These are phyloP conservation scores for Mastigias papua DNA, from an alignment of 30 jellyfish, hydroid and myxozoan genomes.

Conservation along the genomic window DNA sequence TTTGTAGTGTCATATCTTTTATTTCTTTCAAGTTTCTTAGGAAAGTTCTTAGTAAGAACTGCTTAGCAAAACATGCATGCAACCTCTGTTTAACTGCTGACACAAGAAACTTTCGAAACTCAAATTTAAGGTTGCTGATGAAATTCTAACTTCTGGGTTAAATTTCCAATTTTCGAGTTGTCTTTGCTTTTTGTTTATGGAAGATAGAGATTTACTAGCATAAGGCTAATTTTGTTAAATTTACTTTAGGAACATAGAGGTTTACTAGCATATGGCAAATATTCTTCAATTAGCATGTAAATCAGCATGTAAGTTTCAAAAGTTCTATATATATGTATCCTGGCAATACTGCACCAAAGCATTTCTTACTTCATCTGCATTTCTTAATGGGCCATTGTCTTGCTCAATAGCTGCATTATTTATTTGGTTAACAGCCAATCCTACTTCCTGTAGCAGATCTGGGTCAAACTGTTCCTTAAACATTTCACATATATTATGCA, in stretches of 20 bases:
- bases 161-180: background rate
- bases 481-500: slow-evolving; percentile 12
- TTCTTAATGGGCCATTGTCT: slow-evolving; percentile 32
- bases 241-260: background rate
- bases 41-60: no score
- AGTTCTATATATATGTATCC: slow-evolving; percentile 14
- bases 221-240: background rate
- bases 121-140: slow-evolving; percentile 14
- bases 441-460: slow-evolving; percentile 37
- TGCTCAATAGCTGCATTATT: slow-evolving; percentile 8
- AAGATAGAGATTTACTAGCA: background rate
- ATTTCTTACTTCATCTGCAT: slow-evolving; percentile 38
- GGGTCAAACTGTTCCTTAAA: slow-evolving; percentile 15
- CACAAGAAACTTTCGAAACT: no score
- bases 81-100: no score
- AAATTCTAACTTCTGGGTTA: background rate
- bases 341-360: slow-evolving; percentile 38
- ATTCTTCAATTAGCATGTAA: background rate
- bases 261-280: background rate
- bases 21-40: no score
- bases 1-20: no score
- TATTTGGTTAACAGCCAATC: slow-evolving; percentile 5
- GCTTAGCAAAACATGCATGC: no score
- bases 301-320: background rate
- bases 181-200: background rate